Evolutionary conservation across 2,113 vertebrate genomes (phyloP).

Genomic region (Pygoscelis antarcticus): DNA sequence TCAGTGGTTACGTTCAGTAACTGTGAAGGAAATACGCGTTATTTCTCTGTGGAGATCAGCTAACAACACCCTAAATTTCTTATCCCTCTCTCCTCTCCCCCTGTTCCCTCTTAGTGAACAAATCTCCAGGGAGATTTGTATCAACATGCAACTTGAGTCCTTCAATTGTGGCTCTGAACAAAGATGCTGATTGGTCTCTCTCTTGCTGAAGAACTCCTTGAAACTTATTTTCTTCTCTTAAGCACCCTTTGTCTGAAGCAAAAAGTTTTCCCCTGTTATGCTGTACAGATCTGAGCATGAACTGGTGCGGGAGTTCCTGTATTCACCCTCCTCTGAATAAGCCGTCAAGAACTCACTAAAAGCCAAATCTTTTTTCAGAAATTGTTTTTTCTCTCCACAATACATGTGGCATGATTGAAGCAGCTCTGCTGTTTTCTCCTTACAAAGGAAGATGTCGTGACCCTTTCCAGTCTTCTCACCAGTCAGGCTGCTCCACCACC

Average conservation of each 20-base stretch:
- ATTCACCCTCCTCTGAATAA: conserved; percentile 15
- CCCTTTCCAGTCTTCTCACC: neutral
- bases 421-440: neutral
- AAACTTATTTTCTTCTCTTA: neutral
- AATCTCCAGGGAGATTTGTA: neutral
- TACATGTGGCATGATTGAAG: neutral
- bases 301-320: neutral
- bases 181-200: conserved; percentile 44
- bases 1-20: neutral
- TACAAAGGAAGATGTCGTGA: neutral
- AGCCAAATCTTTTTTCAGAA: conserved; percentile 11
- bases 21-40: neutral
- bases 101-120: neutral
- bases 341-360: neutral
- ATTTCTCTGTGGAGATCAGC: neutral
- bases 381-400: neutral
- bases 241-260: neutral
- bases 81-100: neutral
- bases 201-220: neutral
- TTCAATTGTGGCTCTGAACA: neutral
- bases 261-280: neutral
- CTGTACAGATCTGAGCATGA: neutral
- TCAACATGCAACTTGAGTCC: neutral
- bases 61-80: neutral
- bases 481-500: neutral